Percentiles rank a stretch among this genome's conserved stretches.
Evolutionary conservation across 2,797 vertebrate genomes (phyloP).

Genomic region (Sparidentex hasta): DNA sequence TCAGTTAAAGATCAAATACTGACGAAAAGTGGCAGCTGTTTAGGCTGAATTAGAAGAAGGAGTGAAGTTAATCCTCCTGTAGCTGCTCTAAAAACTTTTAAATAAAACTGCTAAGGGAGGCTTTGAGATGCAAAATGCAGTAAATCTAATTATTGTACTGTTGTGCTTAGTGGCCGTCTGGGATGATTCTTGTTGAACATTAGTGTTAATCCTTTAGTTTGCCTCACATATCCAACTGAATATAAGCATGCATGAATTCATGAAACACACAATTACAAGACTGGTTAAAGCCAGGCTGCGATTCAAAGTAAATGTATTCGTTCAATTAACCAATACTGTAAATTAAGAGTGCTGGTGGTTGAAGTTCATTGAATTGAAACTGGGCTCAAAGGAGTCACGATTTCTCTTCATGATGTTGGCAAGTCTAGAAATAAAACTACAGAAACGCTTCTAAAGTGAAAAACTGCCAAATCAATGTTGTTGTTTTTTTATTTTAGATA

Average conservation of each 20-base stretch:
- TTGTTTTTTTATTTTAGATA: too few relatives aligned
- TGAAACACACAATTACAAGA: constrained; percentile 23
- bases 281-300: constrained; percentile 6
- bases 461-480: background rate
- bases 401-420: background rate
- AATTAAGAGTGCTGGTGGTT: background rate
- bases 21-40: constrained; percentile 40
- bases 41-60: constrained; percentile 32
- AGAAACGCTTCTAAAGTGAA: background rate
- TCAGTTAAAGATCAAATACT: constrained; percentile 40
- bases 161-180: constrained; percentile 43
- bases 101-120: constrained; percentile 34
- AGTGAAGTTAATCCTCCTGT: constrained; percentile 35
- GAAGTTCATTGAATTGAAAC: background rate
- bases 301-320: background rate
- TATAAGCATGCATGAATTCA: constrained; percentile 35
- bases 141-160: constrained; percentile 59
- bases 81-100: constrained; percentile 41
- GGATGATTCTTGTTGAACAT: constrained; percentile 52
- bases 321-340: background rate
- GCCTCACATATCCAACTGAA: constrained; percentile 32
- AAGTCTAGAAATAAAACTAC: constrained; percentile 10
- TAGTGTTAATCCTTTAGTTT: constrained; percentile 48
- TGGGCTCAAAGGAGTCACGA: background rate
- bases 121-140: constrained; percentile 54